These are phyloP conservation scores for Matsumurasca onukii DNA, from an alignment of 1,140 invertebrate genomes.

Conservation along the genomic window DNA sequence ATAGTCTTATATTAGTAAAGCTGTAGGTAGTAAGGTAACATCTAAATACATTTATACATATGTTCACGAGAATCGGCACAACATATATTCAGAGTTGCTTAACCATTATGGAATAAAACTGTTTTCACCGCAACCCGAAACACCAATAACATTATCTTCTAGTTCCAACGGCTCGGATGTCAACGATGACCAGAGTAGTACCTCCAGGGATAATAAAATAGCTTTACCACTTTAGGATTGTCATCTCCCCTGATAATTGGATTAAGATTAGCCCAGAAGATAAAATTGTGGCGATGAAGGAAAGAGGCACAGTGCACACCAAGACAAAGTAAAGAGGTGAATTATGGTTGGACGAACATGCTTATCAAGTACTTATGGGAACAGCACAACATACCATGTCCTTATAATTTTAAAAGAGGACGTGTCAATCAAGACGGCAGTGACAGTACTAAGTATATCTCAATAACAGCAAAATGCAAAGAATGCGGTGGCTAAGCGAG, in stretches of 20 bases:
- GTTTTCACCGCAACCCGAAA: neutral
- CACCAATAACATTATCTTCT: no score
- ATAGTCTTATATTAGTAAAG: neutral
- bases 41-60: constrained; percentile 11
- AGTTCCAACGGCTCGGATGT: no score
- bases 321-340: no score
- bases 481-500: neutral
- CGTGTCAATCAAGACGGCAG: neutral
- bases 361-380: constrained; percentile 11
- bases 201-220: no score
- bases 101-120: neutral
- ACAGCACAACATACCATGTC: constrained; percentile 2
- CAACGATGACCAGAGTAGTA: no score
- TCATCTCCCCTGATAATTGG: no score
- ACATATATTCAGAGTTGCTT: neutral
- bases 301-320: no score
- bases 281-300: no score
- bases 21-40: neutral
- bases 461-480: neutral
- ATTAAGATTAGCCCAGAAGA: no score
- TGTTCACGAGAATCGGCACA: constrained; percentile 15
- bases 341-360: neutral
- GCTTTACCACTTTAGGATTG: no score
- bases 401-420: neutral
- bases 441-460: neutral